Evolutionary conservation across 2,113 vertebrate species (phyloP).

Genomic region (Philantomba maxwellii): DNA sequence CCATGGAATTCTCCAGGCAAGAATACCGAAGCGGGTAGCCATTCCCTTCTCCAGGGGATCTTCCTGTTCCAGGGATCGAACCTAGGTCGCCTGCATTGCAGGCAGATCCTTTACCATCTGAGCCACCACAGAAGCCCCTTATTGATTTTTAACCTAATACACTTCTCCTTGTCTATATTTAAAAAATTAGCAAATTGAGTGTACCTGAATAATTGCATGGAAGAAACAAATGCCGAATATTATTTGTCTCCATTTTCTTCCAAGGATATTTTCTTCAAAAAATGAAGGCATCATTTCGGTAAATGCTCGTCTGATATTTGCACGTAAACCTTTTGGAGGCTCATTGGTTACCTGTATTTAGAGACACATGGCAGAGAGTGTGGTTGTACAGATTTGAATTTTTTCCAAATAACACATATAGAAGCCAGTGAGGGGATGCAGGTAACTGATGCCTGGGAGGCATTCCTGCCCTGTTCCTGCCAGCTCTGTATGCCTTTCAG

Average conservation of each 20-base stretch:
- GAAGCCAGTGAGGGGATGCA: background rate
- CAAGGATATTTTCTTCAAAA: slow-evolving; percentile 83
- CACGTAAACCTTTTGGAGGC: slow-evolving; percentile 84
- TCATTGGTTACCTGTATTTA: slow-evolving; percentile 83
- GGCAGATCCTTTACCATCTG: background rate
- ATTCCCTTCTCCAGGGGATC: background rate
- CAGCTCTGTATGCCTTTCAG: background rate
- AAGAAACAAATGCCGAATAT: slow-evolving; percentile 86
- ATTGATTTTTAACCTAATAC: background rate
- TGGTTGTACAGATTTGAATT: background rate
- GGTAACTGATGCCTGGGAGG: background rate
- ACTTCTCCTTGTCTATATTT: background rate
- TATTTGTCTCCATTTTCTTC: slow-evolving; percentile 82
- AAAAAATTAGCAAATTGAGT: background rate
- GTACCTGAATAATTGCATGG: slow-evolving; percentile 83
- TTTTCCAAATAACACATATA: background rate
- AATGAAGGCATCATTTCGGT: slow-evolving; percentile 81
- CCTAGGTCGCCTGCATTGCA: background rate
- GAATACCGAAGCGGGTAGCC: background rate
- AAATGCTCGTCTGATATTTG: slow-evolving; percentile 83
- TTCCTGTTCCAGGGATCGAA: background rate
- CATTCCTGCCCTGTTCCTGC: background rate
- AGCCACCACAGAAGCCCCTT: background rate
- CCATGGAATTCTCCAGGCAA: background rate
- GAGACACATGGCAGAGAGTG: background rate